Conservation (phyloP, 1,140 invertebrate species). For the Drosophila busckii region DNA sequence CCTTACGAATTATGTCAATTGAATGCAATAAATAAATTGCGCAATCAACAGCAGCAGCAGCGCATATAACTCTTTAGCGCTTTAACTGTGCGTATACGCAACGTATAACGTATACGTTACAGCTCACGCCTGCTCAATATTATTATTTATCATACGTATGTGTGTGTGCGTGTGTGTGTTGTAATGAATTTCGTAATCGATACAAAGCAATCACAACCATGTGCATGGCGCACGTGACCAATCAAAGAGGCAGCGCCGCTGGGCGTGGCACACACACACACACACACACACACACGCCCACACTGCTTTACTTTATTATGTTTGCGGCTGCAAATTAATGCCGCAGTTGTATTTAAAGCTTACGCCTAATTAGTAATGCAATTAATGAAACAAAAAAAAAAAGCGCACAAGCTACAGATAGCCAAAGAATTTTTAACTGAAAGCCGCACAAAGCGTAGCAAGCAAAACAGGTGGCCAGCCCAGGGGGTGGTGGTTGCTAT, state of each 20-base stretch:
- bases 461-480: no score
- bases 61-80: no score
- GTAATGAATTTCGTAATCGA: conserved; percentile 76
- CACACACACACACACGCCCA: no score
- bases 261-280: conserved; percentile 17
- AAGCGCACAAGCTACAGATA: no score
- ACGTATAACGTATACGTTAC: neutral
- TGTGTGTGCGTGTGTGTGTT: conserved; percentile 68
- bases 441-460: no score
- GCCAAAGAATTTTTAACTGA: no score
- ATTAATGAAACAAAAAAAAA: conserved; percentile 37
- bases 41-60: no score
- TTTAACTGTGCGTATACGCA: conserved; percentile 24
- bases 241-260: conserved; percentile 31
- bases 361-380: conserved; percentile 49
- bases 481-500: neutral
- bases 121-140: conserved; percentile 19
- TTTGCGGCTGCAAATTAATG: no score
- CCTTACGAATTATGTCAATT: no score
- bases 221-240: no score
- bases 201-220: conserved; percentile 72
- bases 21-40: no score
- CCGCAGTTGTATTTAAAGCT: no score
- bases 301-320: conserved; percentile 20
- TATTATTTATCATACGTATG: conserved; percentile 74